Evolutionary conservation across 2,113 vertebrate genomes (phyloP), one percentile per base, ranked within the genome.

Genomic region (Tursiops truncatus): DNA sequence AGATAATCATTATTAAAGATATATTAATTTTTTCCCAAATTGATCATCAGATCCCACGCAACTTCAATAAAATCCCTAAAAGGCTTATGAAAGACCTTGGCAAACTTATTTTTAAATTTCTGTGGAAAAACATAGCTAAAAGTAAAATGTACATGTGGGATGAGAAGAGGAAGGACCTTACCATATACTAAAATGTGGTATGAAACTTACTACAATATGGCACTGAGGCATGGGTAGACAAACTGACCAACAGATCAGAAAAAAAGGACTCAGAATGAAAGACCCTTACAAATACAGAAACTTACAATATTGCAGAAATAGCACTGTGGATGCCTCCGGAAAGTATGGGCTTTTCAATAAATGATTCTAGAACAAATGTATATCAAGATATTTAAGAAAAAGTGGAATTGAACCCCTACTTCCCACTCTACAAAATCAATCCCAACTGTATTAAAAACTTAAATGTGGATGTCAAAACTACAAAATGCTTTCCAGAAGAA

Each of bases 1-100:
- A 95, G 31, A 77, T 63, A 89, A 94, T 65, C 23, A 84, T 62
- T 28, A 81, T 41, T 89, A 56, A 93, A 87, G 95, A 70, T 18
- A 63, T 31, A 93, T 65, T 56, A 58, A 91, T 41, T 89, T n/a
- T n/a, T 79, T 2, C 74, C 41, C 38, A 79, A 82, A 73, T 25
- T 70, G 5, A 89, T 41, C 56, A 74, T 8, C 85, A 38, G 36
- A 8, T 85, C 93, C 63, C 60, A 91, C 28, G 10, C 12, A 95
- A 90, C 20, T 67, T 82, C 33, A 80, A 89, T 71, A 91, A 91
- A 95, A 93, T 36, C 28, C 31, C 47, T 74, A 56, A 47, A 79
- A 79, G 38, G 71, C 23, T 91, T 76, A 79, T 62, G 21, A 89
- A 82, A 91, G 23, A 91, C 17, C 21, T 28, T 71, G 4, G 25